These are phyloP conservation scores for Apogon talboti DNA, from an alignment of 2,797 vertebrate genomes.

Conservation along the genomic window DNA sequence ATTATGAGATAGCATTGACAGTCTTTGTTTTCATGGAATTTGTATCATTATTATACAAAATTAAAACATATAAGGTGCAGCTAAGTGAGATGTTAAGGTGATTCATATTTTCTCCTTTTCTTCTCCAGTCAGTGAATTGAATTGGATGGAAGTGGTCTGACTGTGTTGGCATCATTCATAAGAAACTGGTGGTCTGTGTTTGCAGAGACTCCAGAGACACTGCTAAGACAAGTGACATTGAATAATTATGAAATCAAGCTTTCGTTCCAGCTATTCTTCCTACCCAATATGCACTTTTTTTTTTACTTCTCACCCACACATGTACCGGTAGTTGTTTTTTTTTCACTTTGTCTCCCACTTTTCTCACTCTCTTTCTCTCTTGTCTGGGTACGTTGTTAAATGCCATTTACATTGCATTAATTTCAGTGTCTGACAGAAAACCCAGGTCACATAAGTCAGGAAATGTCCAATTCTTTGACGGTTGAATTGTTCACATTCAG, in stretches of 20 bases:
- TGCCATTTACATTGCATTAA: conserved; percentile 4
- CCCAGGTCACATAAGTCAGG: neutral
- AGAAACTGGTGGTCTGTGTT: neutral
- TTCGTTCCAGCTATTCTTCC: neutral
- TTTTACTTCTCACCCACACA: neutral
- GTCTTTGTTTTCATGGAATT: conserved; percentile 56
- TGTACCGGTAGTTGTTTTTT: too few relatives aligned
- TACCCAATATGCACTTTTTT: neutral
- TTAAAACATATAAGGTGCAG: conserved; percentile 26
- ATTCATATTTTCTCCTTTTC: neutral
- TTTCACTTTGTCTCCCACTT: neutral
- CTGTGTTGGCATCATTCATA: too few relatives aligned
- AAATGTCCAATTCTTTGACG: neutral
- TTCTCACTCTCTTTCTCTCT: neutral
- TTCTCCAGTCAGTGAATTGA: neutral
- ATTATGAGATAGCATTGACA: conserved; percentile 42
- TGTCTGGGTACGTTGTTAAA: neutral
- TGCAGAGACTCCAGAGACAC: conserved; percentile 3
- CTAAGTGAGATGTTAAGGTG: neutral
- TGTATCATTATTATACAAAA: conserved; percentile 71
- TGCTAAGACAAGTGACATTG: neutral
- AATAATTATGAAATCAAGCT: conserved; percentile 11
- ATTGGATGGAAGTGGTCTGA: too few relatives aligned
- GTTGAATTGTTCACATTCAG: too few relatives aligned
- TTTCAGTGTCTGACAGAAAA: conserved; percentile 19